Conservation (phyloP, 2,113 vertebrate genomes). For the Crotophaga sulcirostris region DNA sequence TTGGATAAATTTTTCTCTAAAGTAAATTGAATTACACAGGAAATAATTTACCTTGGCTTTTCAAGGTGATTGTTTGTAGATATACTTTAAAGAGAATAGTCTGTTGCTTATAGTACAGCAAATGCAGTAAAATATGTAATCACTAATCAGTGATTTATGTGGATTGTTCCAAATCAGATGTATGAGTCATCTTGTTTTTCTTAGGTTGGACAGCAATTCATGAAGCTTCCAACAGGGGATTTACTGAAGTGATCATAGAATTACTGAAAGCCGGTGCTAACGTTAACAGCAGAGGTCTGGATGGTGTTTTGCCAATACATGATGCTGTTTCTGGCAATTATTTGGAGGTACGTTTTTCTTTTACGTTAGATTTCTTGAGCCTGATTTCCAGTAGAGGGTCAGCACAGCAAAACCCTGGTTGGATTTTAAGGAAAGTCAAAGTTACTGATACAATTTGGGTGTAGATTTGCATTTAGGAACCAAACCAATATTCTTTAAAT, state of each 20-base stretch:
- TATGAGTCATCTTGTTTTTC: conserved; percentile 5
- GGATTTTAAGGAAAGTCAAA: neutral
- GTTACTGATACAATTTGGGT: neutral
- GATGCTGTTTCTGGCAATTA: conserved; percentile 75
- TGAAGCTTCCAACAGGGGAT: conserved; percentile 74
- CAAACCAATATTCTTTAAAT: neutral
- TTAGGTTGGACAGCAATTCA: conserved; percentile 89
- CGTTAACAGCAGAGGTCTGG: conserved; percentile 72
- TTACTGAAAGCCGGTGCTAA: conserved; percentile 83
- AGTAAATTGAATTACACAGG: neutral
- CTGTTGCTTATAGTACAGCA: neutral
- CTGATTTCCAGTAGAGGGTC: neutral
- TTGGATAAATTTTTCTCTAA: neutral
- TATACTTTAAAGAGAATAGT: neutral
- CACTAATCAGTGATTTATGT: neutral
- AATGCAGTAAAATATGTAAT: neutral
- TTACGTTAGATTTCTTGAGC: neutral
- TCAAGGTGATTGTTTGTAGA: neutral
- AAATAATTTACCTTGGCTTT: neutral
- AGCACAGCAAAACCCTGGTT: neutral
- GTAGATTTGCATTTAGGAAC: neutral
- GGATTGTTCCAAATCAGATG: neutral
- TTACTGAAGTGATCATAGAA: conserved; percentile 72
- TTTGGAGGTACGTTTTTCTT: conserved; percentile 77
- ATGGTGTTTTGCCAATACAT: conserved; percentile 82